Base-by-base conservation (phyloP, 1,140 invertebrate species). In the Bombus polaris region DNA sequence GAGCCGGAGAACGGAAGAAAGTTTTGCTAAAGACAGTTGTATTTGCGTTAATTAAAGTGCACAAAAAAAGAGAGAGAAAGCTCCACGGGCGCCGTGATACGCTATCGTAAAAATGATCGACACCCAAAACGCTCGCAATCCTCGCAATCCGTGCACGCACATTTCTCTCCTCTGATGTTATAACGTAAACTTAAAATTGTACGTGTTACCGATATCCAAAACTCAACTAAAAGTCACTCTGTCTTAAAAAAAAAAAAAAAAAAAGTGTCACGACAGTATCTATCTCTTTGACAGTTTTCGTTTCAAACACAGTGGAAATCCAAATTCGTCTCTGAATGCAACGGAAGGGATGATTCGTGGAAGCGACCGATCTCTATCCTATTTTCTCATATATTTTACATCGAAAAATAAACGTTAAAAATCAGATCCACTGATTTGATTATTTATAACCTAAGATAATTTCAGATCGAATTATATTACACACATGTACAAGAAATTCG, bases 21-120 rank as follows among this genome's bases (percentile, higher is more conserved):
- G 32, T 37, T 35, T 65, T 42, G 74, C 44, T 59, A 39, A 42
- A 77, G 62, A 35, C 74, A 57, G n/a, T 74, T 57, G 71, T 82
- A 73, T 28, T 22, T 10, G n/a, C 32, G 10, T 73, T 83, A 18
- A 47, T 75, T 22, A n/a, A 80, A 82, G 13, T 75, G 42, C 70
- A 37, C n/a, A 62, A 74, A 82, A 80, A 68, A 68, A 18, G 18
- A 35, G 9, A 3, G 9, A 68, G 22, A 37, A 32, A 66, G n/a
- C 65, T 35, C 0, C n/a, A 32, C 10, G 59, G 10, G 59, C 12
- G 8, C 12, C 59, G 59, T 22, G 47, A 22, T 22, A 53, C 18
- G 0, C 5, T 22, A 2, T 22, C 18, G 47, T 53, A 22, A 22
- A 53, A 53, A 53, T 62, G 28, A n/a, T 62, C 28, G 12, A 62